phyloP scores from a whole-genome alignment of 1,140 invertebrate genomes.

The Frieseomelitta varia region DNA sequence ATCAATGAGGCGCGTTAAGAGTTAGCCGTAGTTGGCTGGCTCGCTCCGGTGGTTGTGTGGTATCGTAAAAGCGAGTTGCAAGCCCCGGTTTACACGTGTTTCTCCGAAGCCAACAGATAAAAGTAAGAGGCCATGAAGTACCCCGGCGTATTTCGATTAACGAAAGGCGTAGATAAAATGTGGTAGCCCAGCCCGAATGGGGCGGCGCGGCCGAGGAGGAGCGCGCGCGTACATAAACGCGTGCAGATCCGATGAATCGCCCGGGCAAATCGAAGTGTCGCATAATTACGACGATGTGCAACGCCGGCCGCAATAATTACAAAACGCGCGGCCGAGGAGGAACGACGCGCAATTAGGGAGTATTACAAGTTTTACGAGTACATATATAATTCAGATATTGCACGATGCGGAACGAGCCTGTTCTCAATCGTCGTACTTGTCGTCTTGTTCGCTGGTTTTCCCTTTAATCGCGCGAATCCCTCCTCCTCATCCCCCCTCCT shows the following conservation, averaged over 20 bases:
- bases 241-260: constrained; percentile 41
- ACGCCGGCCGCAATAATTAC: constrained; percentile 47
- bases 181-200: constrained; percentile 34
- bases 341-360: constrained; percentile 54
- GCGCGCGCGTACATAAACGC: neutral
- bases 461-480: constrained; percentile 3
- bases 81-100: constrained; percentile 47
- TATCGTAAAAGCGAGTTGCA: constrained; percentile 48
- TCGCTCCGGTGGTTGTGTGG: neutral
- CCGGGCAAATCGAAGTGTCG: constrained; percentile 54
- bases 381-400: constrained; percentile 53
- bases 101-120: constrained; percentile 48
- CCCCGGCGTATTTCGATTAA: constrained; percentile 49
- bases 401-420: constrained; percentile 16
- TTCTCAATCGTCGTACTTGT: neutral
- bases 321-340: constrained; percentile 36
- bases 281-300: constrained; percentile 47
- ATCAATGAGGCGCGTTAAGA: constrained; percentile 31
- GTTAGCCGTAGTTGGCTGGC: neutral
- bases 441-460: neutral
- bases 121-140: constrained; percentile 53
- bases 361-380: constrained; percentile 56
- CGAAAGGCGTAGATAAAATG: constrained; percentile 50
- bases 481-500: too few species aligned
- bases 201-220: neutral